A percentile compares a stretch with the other conserved stretches of the same genome.
Evolutionary conservation across 2,888 invertebrate genomes (phyloP).

Genomic region (Drosophila neotestacea): DNA sequence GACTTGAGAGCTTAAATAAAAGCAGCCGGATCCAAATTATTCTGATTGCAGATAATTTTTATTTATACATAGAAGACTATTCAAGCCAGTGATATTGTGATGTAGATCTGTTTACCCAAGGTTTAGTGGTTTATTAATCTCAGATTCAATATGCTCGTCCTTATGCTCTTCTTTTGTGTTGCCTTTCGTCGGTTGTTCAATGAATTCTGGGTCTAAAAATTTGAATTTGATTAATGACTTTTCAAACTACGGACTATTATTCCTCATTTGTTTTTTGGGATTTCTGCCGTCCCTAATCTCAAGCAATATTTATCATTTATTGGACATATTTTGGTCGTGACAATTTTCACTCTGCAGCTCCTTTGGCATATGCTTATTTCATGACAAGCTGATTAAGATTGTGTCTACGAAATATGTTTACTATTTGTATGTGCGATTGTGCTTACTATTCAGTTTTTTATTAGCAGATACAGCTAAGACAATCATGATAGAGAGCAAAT

Average conservation of each 20-base stretch:
- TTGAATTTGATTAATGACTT: background rate
- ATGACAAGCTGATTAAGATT: conserved; percentile 18
- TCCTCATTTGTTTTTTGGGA: background rate
- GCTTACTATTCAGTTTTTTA: background rate
- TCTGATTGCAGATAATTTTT: no score
- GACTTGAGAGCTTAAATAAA: no score
- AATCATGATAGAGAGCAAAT: background rate
- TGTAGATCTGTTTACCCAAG: background rate
- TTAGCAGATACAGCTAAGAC: background rate
- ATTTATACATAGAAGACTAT: no score
- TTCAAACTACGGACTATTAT: background rate
- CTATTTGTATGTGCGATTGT: background rate
- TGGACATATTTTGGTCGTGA: background rate
- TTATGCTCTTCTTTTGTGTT: background rate
- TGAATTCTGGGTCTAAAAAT: background rate
- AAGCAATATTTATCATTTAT: conserved; percentile 5
- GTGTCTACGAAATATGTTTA: background rate
- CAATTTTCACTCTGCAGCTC: conserved; percentile 19
- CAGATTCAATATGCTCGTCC: no score
- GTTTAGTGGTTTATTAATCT: no score
- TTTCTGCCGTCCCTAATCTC: background rate
- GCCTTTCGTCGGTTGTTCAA: background rate
- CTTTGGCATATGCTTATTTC: conserved; percentile 2
- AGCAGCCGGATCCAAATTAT: no score
- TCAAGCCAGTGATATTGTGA: background rate